Conservation (phyloP, 2,113 vertebrate species). For the Sardina pilchardus region DNA sequence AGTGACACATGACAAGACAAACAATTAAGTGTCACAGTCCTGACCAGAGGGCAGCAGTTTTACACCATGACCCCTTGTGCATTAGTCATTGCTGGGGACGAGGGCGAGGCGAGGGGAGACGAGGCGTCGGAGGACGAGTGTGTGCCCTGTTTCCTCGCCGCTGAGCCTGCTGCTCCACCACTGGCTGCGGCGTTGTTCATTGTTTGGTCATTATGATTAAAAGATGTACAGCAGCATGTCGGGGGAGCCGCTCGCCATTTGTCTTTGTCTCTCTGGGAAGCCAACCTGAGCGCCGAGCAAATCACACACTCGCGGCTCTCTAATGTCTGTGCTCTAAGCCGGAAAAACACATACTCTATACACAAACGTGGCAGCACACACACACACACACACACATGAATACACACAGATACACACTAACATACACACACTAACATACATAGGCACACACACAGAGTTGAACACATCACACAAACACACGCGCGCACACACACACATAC, state of each 20-base stretch:
- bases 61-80: slow-evolving; percentile 64
- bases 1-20: slow-evolving; percentile 75
- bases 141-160: slow-evolving; percentile 37
- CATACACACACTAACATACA: background rate
- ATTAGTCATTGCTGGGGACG: slow-evolving; percentile 65
- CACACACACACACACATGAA: slow-evolving; percentile 21
- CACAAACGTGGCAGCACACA: background rate
- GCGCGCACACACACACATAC: background rate
- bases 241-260: slow-evolving; percentile 54
- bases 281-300: slow-evolving; percentile 51
- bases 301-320: slow-evolving; percentile 37
- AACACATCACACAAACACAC: background rate
- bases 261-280: slow-evolving; percentile 55
- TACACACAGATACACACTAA: slow-evolving; percentile 16
- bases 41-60: slow-evolving; percentile 69
- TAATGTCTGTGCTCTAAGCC: slow-evolving; percentile 30
- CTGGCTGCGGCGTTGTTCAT: slow-evolving; percentile 62
- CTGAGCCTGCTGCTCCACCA: slow-evolving; percentile 28
- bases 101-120: slow-evolving; percentile 37
- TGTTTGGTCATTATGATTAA: slow-evolving; percentile 72
- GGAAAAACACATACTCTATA: background rate
- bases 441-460: background rate
- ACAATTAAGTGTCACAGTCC: slow-evolving; percentile 70
- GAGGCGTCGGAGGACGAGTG: background rate
- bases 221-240: slow-evolving; percentile 67